These are phyloP conservation scores for Irena cyanogastra DNA, from an alignment of 2,113 vertebrate genomes.

Conservation along the genomic window DNA sequence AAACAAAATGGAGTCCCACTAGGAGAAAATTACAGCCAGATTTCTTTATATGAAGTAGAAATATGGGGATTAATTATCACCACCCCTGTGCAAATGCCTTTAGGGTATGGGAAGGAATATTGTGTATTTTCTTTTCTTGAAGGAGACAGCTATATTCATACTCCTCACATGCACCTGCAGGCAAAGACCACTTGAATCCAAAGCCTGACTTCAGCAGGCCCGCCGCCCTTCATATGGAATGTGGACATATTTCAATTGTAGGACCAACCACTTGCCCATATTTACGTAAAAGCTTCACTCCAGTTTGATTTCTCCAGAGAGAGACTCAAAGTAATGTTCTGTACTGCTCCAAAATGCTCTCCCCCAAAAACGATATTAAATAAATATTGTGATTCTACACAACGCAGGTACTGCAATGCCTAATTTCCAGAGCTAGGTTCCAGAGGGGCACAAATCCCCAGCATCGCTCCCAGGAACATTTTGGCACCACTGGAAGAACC, in stretches of 20 bases:
- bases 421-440: background rate
- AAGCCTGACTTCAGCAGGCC: background rate
- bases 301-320: background rate
- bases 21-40: slow-evolving; percentile 58
- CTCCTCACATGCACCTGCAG: background rate
- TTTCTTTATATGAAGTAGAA: slow-evolving; percentile 47
- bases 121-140: background rate
- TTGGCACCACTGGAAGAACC: background rate
- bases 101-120: slow-evolving; percentile 33
- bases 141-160: background rate
- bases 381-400: background rate
- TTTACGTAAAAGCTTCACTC: background rate
- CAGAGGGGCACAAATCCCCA: background rate
- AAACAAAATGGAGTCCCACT: slow-evolving; percentile 66
- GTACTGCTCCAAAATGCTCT: background rate
- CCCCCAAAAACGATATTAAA: accelerated
- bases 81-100: slow-evolving; percentile 47
- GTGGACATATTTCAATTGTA: background rate
- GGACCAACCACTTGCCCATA: background rate
- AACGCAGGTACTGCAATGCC: background rate
- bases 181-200: background rate
- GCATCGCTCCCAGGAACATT: background rate
- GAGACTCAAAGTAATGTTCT: background rate
- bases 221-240: background rate
- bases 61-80: slow-evolving; percentile 57